A percentile compares a stretch with the other conserved stretches of the same genome.
These are phyloP conservation scores for Cepaea nemoralis DNA, from an alignment of 1,140 invertebrate genomes.

Conservation along the genomic window DNA sequence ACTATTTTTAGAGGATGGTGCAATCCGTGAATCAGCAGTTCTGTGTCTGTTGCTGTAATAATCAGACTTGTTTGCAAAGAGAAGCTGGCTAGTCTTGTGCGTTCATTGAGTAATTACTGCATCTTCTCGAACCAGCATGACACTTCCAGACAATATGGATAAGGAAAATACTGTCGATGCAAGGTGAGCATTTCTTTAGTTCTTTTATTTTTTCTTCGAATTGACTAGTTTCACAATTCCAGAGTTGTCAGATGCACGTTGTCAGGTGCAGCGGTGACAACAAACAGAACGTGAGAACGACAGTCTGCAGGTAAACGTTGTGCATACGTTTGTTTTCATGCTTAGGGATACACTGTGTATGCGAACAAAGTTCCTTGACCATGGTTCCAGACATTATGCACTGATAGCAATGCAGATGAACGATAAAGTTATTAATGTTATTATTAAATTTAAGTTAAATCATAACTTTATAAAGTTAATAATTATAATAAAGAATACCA, in stretches of 20 bases:
- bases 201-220: background rate
- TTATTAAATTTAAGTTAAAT: too few species aligned
- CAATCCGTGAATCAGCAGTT: constrained; percentile 5
- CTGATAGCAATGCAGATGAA: too few species aligned
- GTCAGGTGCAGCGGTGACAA: too few species aligned
- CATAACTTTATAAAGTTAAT: too few species aligned
- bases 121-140: background rate
- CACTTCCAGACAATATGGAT: constrained; percentile 23
- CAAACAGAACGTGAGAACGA: background rate
- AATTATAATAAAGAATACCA: too few species aligned
- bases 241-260: too few species aligned
- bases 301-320: background rate
- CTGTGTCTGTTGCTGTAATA: background rate
- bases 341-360: background rate
- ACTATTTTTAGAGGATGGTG: constrained; percentile 26
- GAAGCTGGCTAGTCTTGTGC: background rate
- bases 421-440: too few species aligned
- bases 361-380: background rate
- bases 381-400: background rate
- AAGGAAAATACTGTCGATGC: constrained; percentile 18
- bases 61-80: background rate
- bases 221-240: background rate
- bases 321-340: background rate
- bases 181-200: background rate
- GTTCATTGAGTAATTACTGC: background rate